Evolutionary conservation across 2,113 vertebrate genomes (phyloP).

Genomic region (Grus americana): DNA sequence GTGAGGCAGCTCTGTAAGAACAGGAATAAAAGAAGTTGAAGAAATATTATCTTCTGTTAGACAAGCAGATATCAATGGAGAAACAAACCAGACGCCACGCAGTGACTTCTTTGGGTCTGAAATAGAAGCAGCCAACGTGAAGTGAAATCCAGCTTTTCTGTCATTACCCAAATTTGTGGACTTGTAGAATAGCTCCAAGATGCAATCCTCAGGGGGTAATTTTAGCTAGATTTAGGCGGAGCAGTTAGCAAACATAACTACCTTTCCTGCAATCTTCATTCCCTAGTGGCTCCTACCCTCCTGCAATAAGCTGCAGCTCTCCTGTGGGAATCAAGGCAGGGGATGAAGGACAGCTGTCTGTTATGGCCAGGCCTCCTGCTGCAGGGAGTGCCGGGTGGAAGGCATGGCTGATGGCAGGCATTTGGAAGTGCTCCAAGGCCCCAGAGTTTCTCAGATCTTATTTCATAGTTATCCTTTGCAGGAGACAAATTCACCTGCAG

Average conservation of each 20-base stretch:
- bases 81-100: neutral
- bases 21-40: neutral
- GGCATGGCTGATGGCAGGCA: fast-evolving
- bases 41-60: neutral
- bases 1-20: neutral
- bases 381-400: neutral
- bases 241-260: neutral
- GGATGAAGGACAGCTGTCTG: neutral
- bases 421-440: neutral
- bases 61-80: neutral
- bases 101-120: neutral
- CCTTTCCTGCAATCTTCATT: neutral
- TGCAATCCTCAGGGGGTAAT: neutral
- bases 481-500: neutral
- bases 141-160: neutral
- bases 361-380: neutral
- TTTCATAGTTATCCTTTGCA: neutral
- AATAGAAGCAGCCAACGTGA: neutral
- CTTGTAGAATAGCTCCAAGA: neutral
- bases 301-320: neutral
- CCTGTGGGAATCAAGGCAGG: fast-evolving
- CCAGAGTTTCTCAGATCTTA: neutral
- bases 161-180: neutral
- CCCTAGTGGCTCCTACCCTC: neutral
- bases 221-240: neutral